Evolutionary conservation across 1,140 invertebrate species (phyloP), one percentile per base, ranked within the genome.

Genomic region (Drosophila bipectinata): DNA sequence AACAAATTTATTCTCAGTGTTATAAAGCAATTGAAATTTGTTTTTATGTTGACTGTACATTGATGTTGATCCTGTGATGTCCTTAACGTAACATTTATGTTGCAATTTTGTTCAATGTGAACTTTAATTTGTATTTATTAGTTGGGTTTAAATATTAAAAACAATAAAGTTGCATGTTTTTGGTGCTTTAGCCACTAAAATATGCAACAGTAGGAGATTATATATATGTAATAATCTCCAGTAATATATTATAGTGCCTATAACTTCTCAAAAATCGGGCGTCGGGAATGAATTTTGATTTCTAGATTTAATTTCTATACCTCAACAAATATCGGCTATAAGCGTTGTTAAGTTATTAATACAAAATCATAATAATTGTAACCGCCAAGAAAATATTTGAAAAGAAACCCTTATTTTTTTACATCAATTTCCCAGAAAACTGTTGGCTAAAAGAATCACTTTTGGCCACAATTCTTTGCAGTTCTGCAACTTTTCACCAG

Each of bases 401-500:
- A 44, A n/a, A 10, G 4, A 44, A 44, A 5, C 41, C 41, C n/a
- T 18, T 15, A 15, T 44, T 44, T 15, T 44, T 18, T 15, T 5
- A 18, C 41, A 44, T 15, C 9, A 37, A 37, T 44, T 44, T 44
- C 41, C 41, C 41, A 6, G 12, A 14, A 41, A 7, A 18, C 8
- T 7, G 12, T 41, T 41, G 12, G n/a, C n/a, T 4, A 18, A 44
- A 18, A 9, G 12, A 6, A 44, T 3, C 7, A 5, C 5, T 18
- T 44, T 14, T 9, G 41, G 14, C 41, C 10, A 37, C 3, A 44
- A 15, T 5, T 14, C 14, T 6, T 44, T 10, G 41, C 14, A 44
- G 41, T 44, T 18, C 15, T 15, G 14, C 14, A 44, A 44, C n/a
- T 44, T 44, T 44, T 44, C 41, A 18, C 41, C 41, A 44, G 41